Base-by-base conservation (phyloP, 2,113 vertebrate genomes). In the Anoplopoma fimbria region DNA sequence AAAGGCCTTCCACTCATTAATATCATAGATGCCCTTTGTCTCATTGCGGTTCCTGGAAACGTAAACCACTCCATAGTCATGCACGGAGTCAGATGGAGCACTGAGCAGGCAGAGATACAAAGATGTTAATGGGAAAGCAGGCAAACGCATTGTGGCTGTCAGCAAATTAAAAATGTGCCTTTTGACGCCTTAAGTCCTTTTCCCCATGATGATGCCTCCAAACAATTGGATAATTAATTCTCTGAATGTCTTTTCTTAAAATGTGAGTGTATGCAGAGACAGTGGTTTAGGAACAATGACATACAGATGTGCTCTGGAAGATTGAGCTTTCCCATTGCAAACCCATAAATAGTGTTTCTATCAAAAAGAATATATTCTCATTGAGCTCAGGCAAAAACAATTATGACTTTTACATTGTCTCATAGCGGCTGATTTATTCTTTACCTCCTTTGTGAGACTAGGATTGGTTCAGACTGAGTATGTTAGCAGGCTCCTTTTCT, bases 141-240 rank as follows among this genome's bases (percentile, higher is more conserved):
- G 69, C 78, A 79, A 84, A 77, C 42, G 58, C 65, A 84, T 87
- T 75, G 77, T 58, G 40, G 69, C 55, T 62, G 74, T 76, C 75
- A 77, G 36, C 55, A 55, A 83, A 80, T 76, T 73, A 82, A 85
- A 77, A 80, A 70, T 81, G 49, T 73, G 67, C 63, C 77, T 87
- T 81, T 80, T 86, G 73, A 83, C 73, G 47, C 64, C 53, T 69
- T 77, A 67, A 80, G 65, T 67, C 84, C 69, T 80, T 87, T 86
- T 77, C 64, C 80, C 77, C 69, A 45, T 33, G 73, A 70, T 78
- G 75, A 86, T 86, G 75, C 55, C 70, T 81, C 47, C 69, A 53
- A 83, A 87, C 80, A 77, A 79, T 69, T 84, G 82, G 75, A 80
- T 89, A 82, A 86, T 84, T 88, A 87, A 89, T 87, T 90, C 81